phyloP scores from a whole-genome alignment of 2,797 vertebrate species.

The Rhinophrynus dorsalis region DNA sequence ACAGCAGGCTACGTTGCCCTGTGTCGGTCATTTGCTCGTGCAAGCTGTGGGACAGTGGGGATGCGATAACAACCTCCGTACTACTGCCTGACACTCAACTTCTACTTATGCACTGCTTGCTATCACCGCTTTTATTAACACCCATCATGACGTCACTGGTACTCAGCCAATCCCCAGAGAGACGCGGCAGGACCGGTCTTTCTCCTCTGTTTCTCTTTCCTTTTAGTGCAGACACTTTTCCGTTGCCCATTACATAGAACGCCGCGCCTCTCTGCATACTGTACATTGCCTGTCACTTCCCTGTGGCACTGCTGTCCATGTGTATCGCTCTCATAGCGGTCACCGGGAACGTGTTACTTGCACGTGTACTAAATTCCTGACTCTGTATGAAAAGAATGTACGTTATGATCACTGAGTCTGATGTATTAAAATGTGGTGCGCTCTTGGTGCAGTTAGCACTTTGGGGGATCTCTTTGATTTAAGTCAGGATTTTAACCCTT shows the following conservation, averaged over 20 bases:
- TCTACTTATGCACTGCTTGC: conserved; percentile 2
- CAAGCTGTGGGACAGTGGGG: background rate
- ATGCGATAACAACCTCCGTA: background rate
- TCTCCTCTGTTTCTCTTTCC: background rate
- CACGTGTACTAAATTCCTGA: no score
- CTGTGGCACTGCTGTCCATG: background rate
- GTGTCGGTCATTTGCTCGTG: conserved; percentile 23
- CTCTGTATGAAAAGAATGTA: no score
- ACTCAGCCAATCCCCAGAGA: conserved; percentile 35
- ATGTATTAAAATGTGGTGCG: no score
- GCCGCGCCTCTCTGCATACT: background rate
- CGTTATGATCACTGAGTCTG: no score
- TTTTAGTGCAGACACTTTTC: background rate
- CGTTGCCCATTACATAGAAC: no score
- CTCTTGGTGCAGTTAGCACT: no score
- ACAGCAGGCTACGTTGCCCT: conserved; percentile 4
- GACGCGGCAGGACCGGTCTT: background rate
- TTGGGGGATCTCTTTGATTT: no score
- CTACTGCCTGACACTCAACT: conserved; percentile 16
- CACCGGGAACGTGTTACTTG: no score
- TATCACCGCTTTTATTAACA: conserved; percentile 23
- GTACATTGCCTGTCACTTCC: background rate
- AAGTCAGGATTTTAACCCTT: no score
- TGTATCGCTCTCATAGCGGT: background rate
- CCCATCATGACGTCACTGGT: conserved; percentile 22